Evolutionary conservation across 2,797 vertebrate genomes (phyloP), one percentile per base, ranked within the genome.

Genomic region (Hemitrygon akajei): DNA sequence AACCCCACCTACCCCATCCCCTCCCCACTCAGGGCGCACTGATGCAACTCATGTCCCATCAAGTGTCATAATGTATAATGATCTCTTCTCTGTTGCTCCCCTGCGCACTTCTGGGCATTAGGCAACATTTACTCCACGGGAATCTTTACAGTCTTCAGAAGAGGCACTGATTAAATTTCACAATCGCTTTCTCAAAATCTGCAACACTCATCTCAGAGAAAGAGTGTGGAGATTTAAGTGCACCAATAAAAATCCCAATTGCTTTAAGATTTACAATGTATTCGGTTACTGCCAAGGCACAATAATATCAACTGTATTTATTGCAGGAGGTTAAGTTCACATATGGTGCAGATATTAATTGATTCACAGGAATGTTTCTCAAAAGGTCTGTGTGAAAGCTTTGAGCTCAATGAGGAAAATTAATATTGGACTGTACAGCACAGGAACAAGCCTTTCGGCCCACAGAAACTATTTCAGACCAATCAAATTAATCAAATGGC

Each of bases 241-340:
- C 18, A 10, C 9, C 71, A 76, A 58, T 93, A 75, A 93, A 93
- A 58, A 25, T 40, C 69, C 47, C 69, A 93, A 76, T 93, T 93
- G 9, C 71, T 76, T 93, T 73, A 93, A 93, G 91, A 93, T 76
- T 93, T 93, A 76, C 71, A 76, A 93, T 75, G 91, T 75, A 92
- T 92, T 47, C 22, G 63, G 9, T 93, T 93, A 76, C 69, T n/a
- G 40, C 71, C n/a, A n/a, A 93, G 91, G 47, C 25, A 58, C 14
- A 75, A 92, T 66, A 37, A 75, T 76, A 93, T 76, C 91, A 93
- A 71, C 40, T 47, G 25, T 30, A 76, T 93, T 93, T 93, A 92
- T 18, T 73, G 34, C 25, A 25, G 14, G 40, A 58, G 71, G 40
- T 76, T 76, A 93, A 76, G 71, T 75, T 93, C 71, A 76, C 91